phyloP scores from a whole-genome alignment of 2,888 invertebrate genomes.

The Leptinotarsa rubiginosa region DNA sequence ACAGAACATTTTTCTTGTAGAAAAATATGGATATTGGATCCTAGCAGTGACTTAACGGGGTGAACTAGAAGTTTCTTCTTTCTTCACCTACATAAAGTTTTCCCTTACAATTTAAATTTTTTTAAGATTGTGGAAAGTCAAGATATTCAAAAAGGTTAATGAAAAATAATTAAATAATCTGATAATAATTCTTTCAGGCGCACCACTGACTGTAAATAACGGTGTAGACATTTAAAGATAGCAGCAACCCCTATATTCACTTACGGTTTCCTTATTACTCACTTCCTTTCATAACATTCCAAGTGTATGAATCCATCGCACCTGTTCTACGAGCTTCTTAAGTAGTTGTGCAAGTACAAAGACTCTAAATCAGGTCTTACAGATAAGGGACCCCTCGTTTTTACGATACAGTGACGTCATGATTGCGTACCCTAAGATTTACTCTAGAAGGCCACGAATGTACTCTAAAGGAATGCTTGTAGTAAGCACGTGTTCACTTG shows the following conservation, averaged over 20 bases:
- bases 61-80: too few species aligned
- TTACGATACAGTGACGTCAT: constrained; percentile 31
- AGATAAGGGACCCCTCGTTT: constrained; percentile 39
- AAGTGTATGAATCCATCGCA: constrained; percentile 13
- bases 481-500: constrained; percentile 6
- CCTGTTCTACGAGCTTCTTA: constrained; percentile 27
- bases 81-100: too few species aligned
- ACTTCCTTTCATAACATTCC: constrained; percentile 7
- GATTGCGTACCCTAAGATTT: constrained; percentile 26
- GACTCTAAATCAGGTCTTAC: constrained; percentile 30
- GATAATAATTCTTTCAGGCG: too few species aligned
- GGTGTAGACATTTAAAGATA: neutral
- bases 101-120: too few species aligned
- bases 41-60: too few species aligned
- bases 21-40: too few species aligned
- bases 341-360: constrained; percentile 25
- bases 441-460: constrained; percentile 19
- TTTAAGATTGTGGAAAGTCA: too few species aligned
- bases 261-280: neutral
- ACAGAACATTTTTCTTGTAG: too few species aligned
- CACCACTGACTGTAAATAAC: neutral
- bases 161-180: too few species aligned
- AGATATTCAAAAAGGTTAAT: too few species aligned
- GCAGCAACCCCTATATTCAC: constrained; percentile 2
- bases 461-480: constrained; percentile 4